Conservation (phyloP, 1,140 invertebrate genomes). For the Penaeus chinensis region DNA sequence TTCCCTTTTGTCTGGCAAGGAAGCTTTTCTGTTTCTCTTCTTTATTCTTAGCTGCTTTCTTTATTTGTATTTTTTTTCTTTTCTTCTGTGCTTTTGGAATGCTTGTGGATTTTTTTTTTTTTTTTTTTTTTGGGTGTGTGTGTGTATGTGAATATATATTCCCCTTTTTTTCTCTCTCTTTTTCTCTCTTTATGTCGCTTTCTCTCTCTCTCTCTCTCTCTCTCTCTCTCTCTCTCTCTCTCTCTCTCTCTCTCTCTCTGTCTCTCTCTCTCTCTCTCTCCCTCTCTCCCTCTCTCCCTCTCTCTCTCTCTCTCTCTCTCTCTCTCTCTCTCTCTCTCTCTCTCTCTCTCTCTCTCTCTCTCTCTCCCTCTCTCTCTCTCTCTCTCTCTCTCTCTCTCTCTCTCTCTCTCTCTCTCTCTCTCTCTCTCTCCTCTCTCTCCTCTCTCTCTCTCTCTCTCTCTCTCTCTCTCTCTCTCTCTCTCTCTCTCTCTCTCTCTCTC, state of each 20-base stretch:
- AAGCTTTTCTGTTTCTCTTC: too few species aligned
- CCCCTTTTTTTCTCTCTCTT: neutral
- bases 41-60: too few species aligned
- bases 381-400: constrained; percentile 15
- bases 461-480: neutral
- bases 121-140: too few species aligned
- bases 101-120: too few species aligned
- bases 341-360: constrained; percentile 15
- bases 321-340: constrained; percentile 2
- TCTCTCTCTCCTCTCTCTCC: neutral
- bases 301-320: constrained; percentile 12
- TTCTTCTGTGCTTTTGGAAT: too few species aligned
- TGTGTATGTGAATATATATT: neutral
- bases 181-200: neutral
- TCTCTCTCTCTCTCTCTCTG: neutral
- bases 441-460: constrained; percentile 1
- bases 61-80: too few species aligned
- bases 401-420: neutral
- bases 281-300: neutral
- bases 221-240: constrained; percentile 2
- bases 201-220: constrained; percentile 12
- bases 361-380: neutral
- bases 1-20: too few species aligned
- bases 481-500: constrained; percentile 15
- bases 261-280: neutral